These are phyloP conservation scores for Tokudaia muenninki DNA, from an alignment of 2,797 vertebrate species.

Conservation along the genomic window DNA sequence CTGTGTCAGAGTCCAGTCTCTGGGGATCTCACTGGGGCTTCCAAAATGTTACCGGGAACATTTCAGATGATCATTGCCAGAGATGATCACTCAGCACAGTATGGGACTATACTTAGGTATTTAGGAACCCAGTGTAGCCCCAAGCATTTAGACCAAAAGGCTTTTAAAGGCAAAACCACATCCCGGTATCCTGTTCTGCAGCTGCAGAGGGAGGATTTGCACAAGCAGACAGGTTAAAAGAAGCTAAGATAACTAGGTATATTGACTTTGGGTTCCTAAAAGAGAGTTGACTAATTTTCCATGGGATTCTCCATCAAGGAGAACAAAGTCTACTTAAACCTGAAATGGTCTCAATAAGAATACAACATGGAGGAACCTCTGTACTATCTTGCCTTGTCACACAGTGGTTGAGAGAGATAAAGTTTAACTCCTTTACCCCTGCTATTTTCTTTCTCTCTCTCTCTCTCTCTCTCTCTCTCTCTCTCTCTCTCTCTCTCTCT, in stretches of 20 bases:
- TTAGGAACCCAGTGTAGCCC: not conserved
- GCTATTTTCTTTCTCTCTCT: not conserved
- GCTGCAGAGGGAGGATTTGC: not conserved
- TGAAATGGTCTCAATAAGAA: not conserved
- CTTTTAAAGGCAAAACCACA: not conserved
- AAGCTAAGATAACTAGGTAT: not conserved
- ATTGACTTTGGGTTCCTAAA: not conserved
- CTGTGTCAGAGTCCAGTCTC: not conserved
- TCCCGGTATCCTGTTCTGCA: not conserved
- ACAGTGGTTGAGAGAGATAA: not conserved
- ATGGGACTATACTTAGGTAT: not conserved
- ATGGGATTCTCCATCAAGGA: not conserved
- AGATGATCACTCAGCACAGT: not conserved
- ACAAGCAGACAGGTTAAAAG: not conserved
- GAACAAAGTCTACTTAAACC: not conserved
- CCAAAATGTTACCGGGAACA: not conserved
- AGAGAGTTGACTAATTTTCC: not conserved
- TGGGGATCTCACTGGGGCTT: not conserved
- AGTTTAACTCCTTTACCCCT: not conserved
- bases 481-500: not conserved
- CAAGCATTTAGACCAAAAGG: not conserved
- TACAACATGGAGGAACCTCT: not conserved
- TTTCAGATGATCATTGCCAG: too few relatives aligned
- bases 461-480: too few relatives aligned
- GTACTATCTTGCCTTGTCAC: not conserved